Conservation (phyloP, 2,888 invertebrate species). For the Aspidiotus destructor region DNA sequence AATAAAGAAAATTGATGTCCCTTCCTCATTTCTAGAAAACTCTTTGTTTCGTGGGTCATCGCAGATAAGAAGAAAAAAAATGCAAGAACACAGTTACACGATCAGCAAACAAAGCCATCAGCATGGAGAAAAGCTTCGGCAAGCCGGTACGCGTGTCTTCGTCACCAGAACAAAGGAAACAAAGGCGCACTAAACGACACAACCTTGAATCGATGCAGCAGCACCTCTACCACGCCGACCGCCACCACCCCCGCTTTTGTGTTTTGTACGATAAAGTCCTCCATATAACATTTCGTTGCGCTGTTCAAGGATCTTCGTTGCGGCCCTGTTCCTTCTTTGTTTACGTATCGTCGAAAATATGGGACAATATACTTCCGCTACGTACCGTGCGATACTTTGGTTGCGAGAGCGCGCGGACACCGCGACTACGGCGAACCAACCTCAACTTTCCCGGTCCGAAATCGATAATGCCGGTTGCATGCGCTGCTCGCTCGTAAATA, state of each 20-base stretch:
- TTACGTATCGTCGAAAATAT: not conserved
- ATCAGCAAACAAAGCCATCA: too few relatives aligned
- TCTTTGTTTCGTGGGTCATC: too few relatives aligned
- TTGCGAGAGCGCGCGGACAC: not conserved
- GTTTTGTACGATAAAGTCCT: too few relatives aligned
- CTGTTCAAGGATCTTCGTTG: not conserved
- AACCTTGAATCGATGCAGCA: constrained; percentile 2
- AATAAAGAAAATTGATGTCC: too few relatives aligned
- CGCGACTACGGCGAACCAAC: not conserved
- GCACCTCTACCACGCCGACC: too few relatives aligned
- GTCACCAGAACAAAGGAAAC: not conserved
- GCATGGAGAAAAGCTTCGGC: too few relatives aligned
- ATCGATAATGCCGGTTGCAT: not conserved
- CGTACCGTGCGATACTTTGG: not conserved
- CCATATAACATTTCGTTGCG: not conserved
- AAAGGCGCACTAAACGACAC: constrained; percentile 1
- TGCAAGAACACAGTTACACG: too few relatives aligned
- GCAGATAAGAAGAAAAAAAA: too few relatives aligned
- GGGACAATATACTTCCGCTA: constrained; percentile 4
- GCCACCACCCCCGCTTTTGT: too few relatives aligned
- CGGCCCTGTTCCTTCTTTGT: not conserved
- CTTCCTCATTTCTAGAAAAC: too few relatives aligned
- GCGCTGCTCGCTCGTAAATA: not conserved
- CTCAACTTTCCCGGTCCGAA: not conserved
- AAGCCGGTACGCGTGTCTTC: too few relatives aligned